Conservation (phyloP, 2,113 vertebrate genomes). For the Columba janthina region DNA sequence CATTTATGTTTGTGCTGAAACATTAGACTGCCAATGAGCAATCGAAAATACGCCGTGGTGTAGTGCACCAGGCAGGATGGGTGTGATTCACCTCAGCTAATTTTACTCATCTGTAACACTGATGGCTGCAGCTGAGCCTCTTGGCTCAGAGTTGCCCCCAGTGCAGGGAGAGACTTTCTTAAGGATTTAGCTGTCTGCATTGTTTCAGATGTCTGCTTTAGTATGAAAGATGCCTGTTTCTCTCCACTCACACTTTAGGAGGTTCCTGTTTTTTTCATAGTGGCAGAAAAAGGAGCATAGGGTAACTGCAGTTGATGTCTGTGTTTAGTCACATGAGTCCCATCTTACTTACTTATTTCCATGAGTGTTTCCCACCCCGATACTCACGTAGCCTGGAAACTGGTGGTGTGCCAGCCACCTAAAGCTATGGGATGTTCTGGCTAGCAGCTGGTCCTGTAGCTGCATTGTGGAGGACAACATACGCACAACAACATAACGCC, state of each 20-base stretch:
- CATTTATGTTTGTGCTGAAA: background rate
- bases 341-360: background rate
- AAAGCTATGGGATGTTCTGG: background rate
- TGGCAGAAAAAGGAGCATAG: background rate
- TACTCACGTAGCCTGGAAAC: background rate
- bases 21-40: background rate
- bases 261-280: background rate
- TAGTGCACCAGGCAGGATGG: background rate
- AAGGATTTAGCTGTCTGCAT: background rate
- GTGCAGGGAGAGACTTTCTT: background rate
- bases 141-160: background rate
- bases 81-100: background rate
- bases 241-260: background rate
- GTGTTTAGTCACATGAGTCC: background rate
- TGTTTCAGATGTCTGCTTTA: background rate
- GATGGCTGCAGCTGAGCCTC: background rate
- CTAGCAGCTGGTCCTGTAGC: background rate
- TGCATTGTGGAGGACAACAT: background rate
- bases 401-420: background rate
- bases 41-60: background rate
- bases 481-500: background rate
- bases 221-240: background rate
- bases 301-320: background rate
- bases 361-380: background rate
- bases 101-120: background rate